phyloP scores from a whole-genome alignment of 2,797 vertebrate species.

The Anabas testudineus region DNA sequence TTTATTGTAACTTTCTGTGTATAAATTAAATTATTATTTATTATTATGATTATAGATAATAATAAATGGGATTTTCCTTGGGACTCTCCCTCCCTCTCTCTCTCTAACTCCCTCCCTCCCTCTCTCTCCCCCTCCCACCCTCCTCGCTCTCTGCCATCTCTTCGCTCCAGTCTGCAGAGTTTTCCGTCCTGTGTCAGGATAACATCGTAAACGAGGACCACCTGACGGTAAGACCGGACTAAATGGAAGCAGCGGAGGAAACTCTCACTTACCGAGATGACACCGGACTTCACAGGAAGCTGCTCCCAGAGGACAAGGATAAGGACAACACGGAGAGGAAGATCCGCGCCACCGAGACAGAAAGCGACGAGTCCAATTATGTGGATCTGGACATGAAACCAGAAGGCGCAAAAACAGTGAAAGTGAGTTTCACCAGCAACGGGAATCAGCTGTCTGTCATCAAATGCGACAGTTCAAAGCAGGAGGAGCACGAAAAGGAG shows the following conservation, averaged over 20 bases:
- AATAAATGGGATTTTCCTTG: slow-evolving; percentile 45
- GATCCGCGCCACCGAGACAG: slow-evolving; percentile 49
- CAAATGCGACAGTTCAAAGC: slow-evolving; percentile 66
- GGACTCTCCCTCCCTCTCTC: slow-evolving; percentile 49
- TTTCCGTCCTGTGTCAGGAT: slow-evolving; percentile 83
- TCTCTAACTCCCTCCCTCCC: slow-evolving; percentile 28
- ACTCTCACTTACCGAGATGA: slow-evolving; percentile 83
- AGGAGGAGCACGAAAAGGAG: slow-evolving; percentile 44
- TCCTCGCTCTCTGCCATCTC: slow-evolving; percentile 30
- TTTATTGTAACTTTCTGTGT: too few relatives aligned
- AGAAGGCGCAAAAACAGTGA: slow-evolving; percentile 73
- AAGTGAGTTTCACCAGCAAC: slow-evolving; percentile 81
- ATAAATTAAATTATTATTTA: too few relatives aligned
- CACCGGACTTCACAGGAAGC: slow-evolving; percentile 83
- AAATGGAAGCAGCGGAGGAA: slow-evolving; percentile 87
- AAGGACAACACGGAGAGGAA: slow-evolving; percentile 47
- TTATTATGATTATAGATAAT: too few relatives aligned
- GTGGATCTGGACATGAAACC: slow-evolving; percentile 83
- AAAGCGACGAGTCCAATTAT: slow-evolving; percentile 82
- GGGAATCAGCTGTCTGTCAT: slow-evolving; percentile 76
- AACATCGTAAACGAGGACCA: slow-evolving; percentile 81
- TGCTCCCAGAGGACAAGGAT: slow-evolving; percentile 71
- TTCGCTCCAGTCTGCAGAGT: slow-evolving; percentile 69
- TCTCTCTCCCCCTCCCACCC: slow-evolving; percentile 25
- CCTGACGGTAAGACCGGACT: slow-evolving; percentile 75